A percentile compares a stretch with the other conserved stretches of the same genome.
Conservation (phyloP, 2,113 vertebrate species). For the Falco punctatus region DNA sequence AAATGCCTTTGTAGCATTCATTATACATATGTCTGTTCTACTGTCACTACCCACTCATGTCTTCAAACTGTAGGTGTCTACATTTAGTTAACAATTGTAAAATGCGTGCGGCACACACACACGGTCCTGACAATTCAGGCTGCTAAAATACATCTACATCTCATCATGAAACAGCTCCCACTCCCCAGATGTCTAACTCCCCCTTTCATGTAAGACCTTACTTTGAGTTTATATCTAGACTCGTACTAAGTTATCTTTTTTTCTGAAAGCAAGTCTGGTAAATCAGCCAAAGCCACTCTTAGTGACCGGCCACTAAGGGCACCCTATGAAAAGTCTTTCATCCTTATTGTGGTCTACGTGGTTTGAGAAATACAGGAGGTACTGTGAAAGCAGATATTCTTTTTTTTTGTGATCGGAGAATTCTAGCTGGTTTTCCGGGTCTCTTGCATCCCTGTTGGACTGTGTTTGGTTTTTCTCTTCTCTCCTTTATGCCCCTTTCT, state of each 20-base stretch:
- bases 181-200: not conserved
- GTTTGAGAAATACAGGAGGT: not conserved
- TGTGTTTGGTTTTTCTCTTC: not conserved
- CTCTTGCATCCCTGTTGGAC: not conserved
- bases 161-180: not conserved
- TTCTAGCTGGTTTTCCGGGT: not conserved
- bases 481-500: not conserved
- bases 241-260: not conserved
- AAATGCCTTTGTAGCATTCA: not conserved
- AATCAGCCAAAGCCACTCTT: not conserved
- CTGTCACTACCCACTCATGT: not conserved
- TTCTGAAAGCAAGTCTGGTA: not conserved
- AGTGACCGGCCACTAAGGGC: not conserved
- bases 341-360: not conserved
- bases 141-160: not conserved
- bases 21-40: not conserved
- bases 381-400: not conserved
- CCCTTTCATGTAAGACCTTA: not conserved
- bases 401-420: not conserved
- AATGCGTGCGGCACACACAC: rapidly evolving
- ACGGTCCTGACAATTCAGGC: not conserved
- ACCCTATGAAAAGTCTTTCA: not conserved
- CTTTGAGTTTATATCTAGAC: not conserved
- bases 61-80: not conserved
- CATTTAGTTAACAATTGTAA: not conserved